These are phyloP conservation scores for Meleagris gallopavo DNA, from an alignment of 2,113 vertebrate genomes.

Conservation along the genomic window DNA sequence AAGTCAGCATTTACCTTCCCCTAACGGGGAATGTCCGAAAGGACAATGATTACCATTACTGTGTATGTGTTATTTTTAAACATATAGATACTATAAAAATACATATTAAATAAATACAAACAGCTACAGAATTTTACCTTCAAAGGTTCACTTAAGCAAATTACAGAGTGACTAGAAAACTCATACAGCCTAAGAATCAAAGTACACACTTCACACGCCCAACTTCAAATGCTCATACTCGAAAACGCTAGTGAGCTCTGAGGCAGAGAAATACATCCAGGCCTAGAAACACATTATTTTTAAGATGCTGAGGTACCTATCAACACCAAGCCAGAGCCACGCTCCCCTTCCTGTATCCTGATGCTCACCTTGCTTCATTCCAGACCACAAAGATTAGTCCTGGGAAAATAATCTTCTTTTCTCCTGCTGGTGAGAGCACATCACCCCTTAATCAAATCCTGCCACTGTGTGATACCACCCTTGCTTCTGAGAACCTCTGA, in stretches of 20 bases:
- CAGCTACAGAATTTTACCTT: neutral
- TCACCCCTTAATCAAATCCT: neutral
- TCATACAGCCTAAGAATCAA: neutral
- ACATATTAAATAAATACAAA: neutral
- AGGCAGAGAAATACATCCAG: neutral
- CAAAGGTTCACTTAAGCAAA: neutral
- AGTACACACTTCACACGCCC: neutral
- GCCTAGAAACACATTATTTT: neutral
- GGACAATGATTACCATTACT: neutral
- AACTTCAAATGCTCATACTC: neutral
- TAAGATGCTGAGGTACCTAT: neutral
- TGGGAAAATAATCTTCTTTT: constrained; percentile 15
- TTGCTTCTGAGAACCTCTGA: constrained; percentile 9
- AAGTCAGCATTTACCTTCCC: neutral
- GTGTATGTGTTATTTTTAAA: neutral
- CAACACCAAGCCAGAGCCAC: neutral
- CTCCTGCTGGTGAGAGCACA: neutral
- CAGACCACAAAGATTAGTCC: neutral
- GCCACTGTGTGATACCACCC: neutral
- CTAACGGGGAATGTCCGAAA: neutral
- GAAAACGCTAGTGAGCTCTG: neutral
- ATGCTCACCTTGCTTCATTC: constrained; percentile 7
- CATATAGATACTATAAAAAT: neutral
- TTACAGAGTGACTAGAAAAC: neutral
- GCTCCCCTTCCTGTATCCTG: neutral